A percentile compares a stretch with the other conserved stretches of the same genome.
phyloP scores from a whole-genome alignment of 2,888 invertebrate species.

The Pristionchus japonicus region DNA sequence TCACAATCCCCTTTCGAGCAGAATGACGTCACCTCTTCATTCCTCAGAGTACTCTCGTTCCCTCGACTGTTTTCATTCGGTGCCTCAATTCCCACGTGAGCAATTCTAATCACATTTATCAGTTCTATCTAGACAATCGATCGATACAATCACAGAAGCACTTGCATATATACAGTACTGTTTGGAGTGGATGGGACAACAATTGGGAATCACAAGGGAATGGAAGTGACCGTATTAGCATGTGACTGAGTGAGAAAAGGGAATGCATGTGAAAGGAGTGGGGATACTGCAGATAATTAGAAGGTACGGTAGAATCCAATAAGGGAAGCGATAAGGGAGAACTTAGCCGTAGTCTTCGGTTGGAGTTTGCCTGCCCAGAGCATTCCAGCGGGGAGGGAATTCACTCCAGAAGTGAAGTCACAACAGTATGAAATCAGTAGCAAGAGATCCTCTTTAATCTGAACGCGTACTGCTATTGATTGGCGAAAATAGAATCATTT shows the following conservation, averaged over 20 bases:
- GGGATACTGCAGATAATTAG: constrained; percentile 6
- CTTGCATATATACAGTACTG: constrained; percentile 30
- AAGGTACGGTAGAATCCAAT: constrained; percentile 65
- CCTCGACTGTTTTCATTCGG: not conserved
- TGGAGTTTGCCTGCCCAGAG: constrained; percentile 68
- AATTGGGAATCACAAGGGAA: constrained; percentile 34
- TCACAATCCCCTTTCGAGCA: not conserved
- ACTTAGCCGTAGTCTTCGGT: constrained; percentile 58
- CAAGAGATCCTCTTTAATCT: constrained; percentile 34
- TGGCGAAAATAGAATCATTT: too few relatives aligned
- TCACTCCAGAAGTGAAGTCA: constrained; percentile 66
- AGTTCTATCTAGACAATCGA: constrained; percentile 1
- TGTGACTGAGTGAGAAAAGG: not conserved
- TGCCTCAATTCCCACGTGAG: constrained; percentile 13
- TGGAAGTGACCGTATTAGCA: not conserved
- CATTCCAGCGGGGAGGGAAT: constrained; percentile 60
- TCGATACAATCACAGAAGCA: constrained; percentile 35
- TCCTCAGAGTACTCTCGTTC: not conserved
- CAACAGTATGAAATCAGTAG: constrained; percentile 55
- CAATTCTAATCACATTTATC: constrained; percentile 31
- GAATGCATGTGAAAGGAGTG: not conserved
- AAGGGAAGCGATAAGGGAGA: constrained; percentile 67
- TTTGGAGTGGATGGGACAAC: constrained; percentile 11
- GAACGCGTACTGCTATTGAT: not conserved
- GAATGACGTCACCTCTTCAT: not conserved